These are phyloP conservation scores for Lacerta bilineata DNA, from an alignment of 2,797 vertebrate species.

Conservation along the genomic window DNA sequence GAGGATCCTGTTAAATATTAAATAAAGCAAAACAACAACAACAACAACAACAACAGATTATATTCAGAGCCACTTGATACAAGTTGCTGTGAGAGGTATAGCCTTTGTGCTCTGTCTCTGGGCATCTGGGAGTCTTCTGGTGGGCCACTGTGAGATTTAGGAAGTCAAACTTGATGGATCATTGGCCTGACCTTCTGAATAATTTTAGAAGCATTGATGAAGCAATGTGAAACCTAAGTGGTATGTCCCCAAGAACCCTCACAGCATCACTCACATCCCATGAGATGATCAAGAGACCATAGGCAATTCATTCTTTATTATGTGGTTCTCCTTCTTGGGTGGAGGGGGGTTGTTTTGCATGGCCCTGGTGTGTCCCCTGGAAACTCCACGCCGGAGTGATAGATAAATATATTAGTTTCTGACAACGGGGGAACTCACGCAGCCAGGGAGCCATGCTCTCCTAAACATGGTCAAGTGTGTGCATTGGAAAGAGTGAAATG, in stretches of 20 bases:
- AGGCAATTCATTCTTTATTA: not conserved
- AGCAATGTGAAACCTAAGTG: not conserved
- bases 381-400: not conserved
- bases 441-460: not conserved
- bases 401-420: conserved; percentile 6
- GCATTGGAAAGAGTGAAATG: conserved; percentile 23
- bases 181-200: not conserved
- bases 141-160: not conserved
- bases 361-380: too few species aligned
- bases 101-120: too few species aligned
- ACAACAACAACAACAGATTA: not conserved
- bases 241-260: not conserved
- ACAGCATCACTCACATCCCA: not conserved
- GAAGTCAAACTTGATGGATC: not conserved
- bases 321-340: not conserved
- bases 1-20: not conserved
- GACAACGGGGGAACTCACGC: too few species aligned
- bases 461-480: conserved; percentile 13
- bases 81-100: too few species aligned
- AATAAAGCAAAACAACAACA: not conserved
- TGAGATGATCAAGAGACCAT: not conserved
- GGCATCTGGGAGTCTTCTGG: not conserved
- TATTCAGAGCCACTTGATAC: not conserved
- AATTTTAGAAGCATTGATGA: not conserved
- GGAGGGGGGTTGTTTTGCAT: not conserved